Evolutionary conservation across 1,140 invertebrate species (phyloP).

Genomic region (Tetragnatha versicolor): DNA sequence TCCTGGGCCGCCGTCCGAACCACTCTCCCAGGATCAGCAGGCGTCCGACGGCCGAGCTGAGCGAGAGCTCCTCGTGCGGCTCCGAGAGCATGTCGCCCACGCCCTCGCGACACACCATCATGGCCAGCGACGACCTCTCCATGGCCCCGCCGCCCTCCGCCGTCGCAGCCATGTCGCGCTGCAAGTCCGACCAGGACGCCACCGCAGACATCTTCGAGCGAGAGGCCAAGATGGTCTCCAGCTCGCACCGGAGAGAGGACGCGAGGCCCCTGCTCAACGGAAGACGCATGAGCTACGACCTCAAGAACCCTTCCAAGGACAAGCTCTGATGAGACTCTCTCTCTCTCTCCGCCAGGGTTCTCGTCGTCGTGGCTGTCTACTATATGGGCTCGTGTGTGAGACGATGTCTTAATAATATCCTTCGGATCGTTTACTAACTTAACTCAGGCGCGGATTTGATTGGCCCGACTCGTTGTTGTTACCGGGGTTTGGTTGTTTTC

Average conservation of each 20-base stretch:
- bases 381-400: too few relatives aligned
- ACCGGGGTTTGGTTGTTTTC: too few relatives aligned
- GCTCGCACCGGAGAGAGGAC: constrained; percentile 46
- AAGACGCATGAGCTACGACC: constrained; percentile 57
- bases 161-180: constrained; percentile 54
- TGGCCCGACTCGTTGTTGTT: too few relatives aligned
- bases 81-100: constrained; percentile 74
- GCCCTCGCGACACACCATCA: constrained; percentile 56
- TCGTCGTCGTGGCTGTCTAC: too few relatives aligned
- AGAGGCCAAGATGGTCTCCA: constrained; percentile 54
- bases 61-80: constrained; percentile 82
- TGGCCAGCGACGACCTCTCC: constrained; percentile 56
- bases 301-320: constrained; percentile 52
- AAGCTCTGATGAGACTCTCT: constrained; percentile 41
- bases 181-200: constrained; percentile 59
- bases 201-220: constrained; percentile 58
- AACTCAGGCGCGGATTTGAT: too few relatives aligned
- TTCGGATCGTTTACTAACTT: too few relatives aligned
- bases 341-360: too few relatives aligned
- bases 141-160: neutral
- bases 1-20: constrained; percentile 71
- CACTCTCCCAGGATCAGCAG: constrained; percentile 73
- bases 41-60: constrained; percentile 71
- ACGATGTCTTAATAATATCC: too few relatives aligned
- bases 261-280: constrained; percentile 55